Base-by-base conservation (phyloP, 2,888 invertebrate species). In the Platycheirus albimanus region DNA sequence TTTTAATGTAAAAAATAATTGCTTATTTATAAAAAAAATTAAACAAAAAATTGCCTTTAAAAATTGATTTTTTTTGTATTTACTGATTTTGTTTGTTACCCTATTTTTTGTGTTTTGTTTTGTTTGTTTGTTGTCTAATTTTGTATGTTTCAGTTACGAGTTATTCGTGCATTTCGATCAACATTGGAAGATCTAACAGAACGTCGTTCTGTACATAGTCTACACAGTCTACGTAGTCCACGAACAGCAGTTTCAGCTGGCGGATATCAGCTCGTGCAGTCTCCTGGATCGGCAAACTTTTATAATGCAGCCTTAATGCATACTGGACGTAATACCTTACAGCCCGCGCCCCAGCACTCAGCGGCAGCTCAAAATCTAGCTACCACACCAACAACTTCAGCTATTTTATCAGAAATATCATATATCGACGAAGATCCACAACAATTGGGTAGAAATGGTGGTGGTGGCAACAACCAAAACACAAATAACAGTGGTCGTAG, bases 101-200 rank as follows among this genome's bases (percentile, higher is more conserved):
- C 58, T 86, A 86, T 86, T 61, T n/a, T 86, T 88, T 87, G 71
- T 81, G 80, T 85, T 87, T 87, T 87, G 81, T 87, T 88, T 89
- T 87, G 88, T 89, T 89, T 87, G 88, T 89, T 89, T 89, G 88
- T 89, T 89, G 88, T 89, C 88, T 87, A 88, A 88, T 88, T 90
- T 90, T 88, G 86, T 89, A 88, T 89, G 88, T 97, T 96, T 94
- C 98, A 99, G 99, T 96, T 99, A 94, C 97, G 99, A 93, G 99
- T 99, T 93, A 98, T 99, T 93, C 97, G 98, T 94, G 99, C 99
- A 92, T 99, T 99, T 97, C 98, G 97, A 94, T 98, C 98, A 90
- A 98, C 96, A 91, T 94, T 99, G 94, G 99, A 99, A 95, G 99
- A 99, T 94, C 94, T 99, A 93, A 99, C 98, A 93, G 99, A 99